Base-by-base conservation (phyloP, 2,888 invertebrate genomes). In the Chalcosyrphus nemorum region DNA sequence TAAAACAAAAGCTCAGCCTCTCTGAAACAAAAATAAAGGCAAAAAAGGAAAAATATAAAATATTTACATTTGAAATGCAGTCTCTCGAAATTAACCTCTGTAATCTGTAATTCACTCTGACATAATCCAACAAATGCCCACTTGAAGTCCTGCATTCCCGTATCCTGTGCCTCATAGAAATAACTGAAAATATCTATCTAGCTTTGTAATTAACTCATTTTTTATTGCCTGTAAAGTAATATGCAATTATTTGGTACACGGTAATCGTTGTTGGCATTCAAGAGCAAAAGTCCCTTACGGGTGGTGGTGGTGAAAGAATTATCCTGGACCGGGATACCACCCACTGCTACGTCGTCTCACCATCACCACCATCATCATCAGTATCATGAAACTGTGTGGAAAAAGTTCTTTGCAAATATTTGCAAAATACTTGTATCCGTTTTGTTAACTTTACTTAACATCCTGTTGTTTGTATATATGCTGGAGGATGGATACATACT, bases 341-440 rank as follows among this genome's bases (percentile, higher is more conserved):
- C 29, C 27, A 50, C 13, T 41, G 32, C 63, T 41, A 9, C 38
- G 56, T 47, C 63, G 47, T 45, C n/a, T 45, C 59, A n/a, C n/a
- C n/a, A n/a, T n/a, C n/a, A n/a, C n/a, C n/a, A n/a, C n/a, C n/a
- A n/a, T 38, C 57, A 19, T 41, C 71, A 52, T 38, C 70, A 72
- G 41, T n/a, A n/a, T n/a, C n/a, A n/a, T n/a, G 29, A 4, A 9
- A 9, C 13, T 59, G 57, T 77, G 66, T 66, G 82, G 74, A 68
- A 84, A 74, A 80, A 84, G 84, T 84, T 84, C 84, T 84, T 84
- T 75, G 84, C 84, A 84, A 84, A 84, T 84, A 84, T 84, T 84
- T 84, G 84, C 84, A 84, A 84, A 84, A 84, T 84, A 84, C 84
- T 84, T 84, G 84, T 84, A 84, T 84, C 84, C 84, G 78, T 84